Conservation (phyloP, 2,113 vertebrate genomes). For the Mungos mungo region DNA sequence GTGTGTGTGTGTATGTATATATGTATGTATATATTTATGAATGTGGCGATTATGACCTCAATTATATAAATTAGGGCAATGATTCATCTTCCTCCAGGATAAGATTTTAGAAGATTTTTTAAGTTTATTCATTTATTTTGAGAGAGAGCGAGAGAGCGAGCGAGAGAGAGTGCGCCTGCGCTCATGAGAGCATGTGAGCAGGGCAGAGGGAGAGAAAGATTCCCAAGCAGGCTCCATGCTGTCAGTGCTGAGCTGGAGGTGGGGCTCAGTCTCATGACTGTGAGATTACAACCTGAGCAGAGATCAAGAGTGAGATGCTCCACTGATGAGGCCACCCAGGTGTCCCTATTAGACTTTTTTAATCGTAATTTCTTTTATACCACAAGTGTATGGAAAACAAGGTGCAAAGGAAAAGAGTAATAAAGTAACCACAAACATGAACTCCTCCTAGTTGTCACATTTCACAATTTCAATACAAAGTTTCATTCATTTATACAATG, state of each 20-base stretch:
- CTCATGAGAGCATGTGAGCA: no score
- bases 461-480: slow-evolving; percentile 6
- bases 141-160: no score
- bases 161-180: no score
- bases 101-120: background rate
- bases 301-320: no score
- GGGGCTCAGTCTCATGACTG: no score
- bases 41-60: background rate
- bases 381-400: slow-evolving; percentile 7
- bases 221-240: no score
- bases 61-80: background rate
- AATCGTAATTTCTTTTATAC: background rate
- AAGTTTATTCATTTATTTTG: no score
- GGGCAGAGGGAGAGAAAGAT: no score
- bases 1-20: no score
- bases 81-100: background rate
- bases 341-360: background rate
- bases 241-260: no score
- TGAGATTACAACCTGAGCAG: no score
- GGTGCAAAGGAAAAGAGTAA: background rate
- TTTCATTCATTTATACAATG: background rate
- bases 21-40: background rate
- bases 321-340: no score
- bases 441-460: background rate
- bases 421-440: slow-evolving; percentile 10